phyloP scores from a whole-genome alignment of 2,113 vertebrate species.

The Podarcis muralis region DNA sequence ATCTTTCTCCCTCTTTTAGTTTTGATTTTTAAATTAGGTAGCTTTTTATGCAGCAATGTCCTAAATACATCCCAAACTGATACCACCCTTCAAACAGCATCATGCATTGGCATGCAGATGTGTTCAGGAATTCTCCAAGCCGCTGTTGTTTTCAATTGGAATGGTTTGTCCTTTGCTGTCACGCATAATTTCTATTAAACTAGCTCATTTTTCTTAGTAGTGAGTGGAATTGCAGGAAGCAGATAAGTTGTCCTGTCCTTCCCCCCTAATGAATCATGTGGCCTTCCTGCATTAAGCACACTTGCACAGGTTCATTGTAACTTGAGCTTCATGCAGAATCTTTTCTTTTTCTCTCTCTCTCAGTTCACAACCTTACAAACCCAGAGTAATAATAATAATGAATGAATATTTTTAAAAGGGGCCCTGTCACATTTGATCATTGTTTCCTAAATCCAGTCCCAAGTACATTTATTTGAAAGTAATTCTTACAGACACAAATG shows the following conservation, averaged over 20 bases:
- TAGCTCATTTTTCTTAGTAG: constrained; percentile 71
- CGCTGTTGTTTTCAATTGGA: constrained; percentile 51
- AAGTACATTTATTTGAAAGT: background rate
- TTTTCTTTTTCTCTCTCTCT: background rate
- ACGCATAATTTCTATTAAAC: constrained; percentile 60
- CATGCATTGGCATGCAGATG: background rate
- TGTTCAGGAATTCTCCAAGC: constrained; percentile 48
- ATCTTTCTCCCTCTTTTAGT: background rate
- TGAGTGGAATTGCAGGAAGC: constrained; percentile 60
- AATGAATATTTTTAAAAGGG: background rate
- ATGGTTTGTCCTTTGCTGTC: constrained; percentile 72
- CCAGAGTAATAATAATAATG: background rate
- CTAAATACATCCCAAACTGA: background rate
- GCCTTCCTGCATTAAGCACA: background rate
- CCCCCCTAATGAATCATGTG: constrained; percentile 50
- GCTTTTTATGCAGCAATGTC: background rate
- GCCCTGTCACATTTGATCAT: background rate
- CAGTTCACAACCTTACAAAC: constrained; percentile 11
- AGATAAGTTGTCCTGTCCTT: constrained; percentile 52
- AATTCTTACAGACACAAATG: background rate
- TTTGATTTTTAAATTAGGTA: constrained; percentile 22
- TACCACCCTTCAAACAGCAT: background rate
- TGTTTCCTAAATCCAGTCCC: background rate
- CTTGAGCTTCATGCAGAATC: constrained; percentile 38
- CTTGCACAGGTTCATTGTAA: background rate